Percentiles rank a stretch among this genome's conserved stretches.
These are phyloP conservation scores for Periplaneta americana DNA, from an alignment of 1,140 invertebrate species.

Conservation along the genomic window DNA sequence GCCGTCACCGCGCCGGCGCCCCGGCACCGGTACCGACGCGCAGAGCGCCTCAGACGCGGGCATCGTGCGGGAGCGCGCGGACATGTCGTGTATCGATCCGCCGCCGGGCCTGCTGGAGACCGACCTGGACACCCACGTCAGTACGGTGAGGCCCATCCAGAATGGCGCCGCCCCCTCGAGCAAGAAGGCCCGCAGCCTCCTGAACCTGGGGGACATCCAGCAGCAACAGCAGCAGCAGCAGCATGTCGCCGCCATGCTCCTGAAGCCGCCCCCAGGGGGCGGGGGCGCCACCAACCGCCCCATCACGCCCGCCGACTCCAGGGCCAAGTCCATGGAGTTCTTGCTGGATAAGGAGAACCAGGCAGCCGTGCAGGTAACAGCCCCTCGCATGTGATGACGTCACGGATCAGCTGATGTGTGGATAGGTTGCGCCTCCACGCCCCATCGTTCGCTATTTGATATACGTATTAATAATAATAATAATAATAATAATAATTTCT, in stretches of 20 bases:
- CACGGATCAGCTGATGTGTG: too few species aligned
- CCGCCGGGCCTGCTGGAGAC: conserved; percentile 71
- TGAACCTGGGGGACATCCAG: conserved; percentile 68
- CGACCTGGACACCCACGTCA: conserved; percentile 66
- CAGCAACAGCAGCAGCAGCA: conserved; percentile 18
- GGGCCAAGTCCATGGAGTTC: conserved; percentile 89
- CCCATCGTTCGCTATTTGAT: too few species aligned
- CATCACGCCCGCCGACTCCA: conserved; percentile 34
- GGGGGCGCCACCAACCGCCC: conserved; percentile 25
- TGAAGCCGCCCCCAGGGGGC: conserved; percentile 32
- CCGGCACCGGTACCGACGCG: conserved; percentile 11
- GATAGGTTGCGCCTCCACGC: too few species aligned
- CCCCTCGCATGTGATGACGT: too few species aligned
- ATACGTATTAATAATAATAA: too few species aligned
- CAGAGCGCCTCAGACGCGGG: background rate
- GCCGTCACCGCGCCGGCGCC: conserved; percentile 31
- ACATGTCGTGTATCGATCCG: conserved; percentile 20
- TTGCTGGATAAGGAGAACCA: conserved; percentile 85
- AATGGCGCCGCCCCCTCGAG: conserved; percentile 33
- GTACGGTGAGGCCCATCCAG: conserved; percentile 19
- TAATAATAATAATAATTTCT: too few species aligned
- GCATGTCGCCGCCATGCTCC: conserved; percentile 37
- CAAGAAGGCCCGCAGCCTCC: conserved; percentile 70
- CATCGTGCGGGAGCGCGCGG: conserved; percentile 21
- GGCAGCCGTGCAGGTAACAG: conserved; percentile 62